Evolutionary conservation across 1,140 invertebrate genomes (phyloP), one percentile per base, ranked within the genome.

Genomic region (Calephelis virginiensis): DNA sequence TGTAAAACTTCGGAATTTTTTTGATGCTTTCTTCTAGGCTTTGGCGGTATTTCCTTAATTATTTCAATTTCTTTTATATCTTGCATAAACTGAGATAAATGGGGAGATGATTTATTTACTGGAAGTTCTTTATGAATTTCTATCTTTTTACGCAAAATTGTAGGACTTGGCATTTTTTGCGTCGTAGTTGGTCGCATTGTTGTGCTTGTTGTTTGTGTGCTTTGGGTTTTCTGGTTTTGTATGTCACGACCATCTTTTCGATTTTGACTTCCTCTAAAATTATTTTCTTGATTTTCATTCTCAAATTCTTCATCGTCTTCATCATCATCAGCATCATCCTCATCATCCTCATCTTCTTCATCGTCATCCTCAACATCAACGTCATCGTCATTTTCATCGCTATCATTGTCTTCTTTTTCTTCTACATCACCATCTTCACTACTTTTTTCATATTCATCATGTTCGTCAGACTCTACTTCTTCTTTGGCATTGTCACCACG

Each of bases 41-140:
- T 65, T 64, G 72, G 67, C 37, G 82, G 80, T 46, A 84, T 77
- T 76, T 91, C 85, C 78, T 91, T 86, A 12, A 90, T 81, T 10
- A 90, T 82, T 81, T 91, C 91, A 49, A 89, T 77, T 80, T 92
- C 87, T 71, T 91, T 81, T 64, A 89, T 85, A 61, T 91, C 86
- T 75, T 91, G 84, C 63, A 83, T 87, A 63, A 82, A 89, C 70
- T 89, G 80, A 7, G 83, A 81, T 37, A 80, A 11, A 68, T 91
- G 78, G 17, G 84, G 86, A 12, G 78, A 77, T 49, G 81, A 77
- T 61, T 73, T 83, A 67, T 86, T 83, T 0, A 78, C 70, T 7
- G 86, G 86, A 40, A 83, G 50, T 73, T 91, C 86, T 74, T 85
- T 85, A 59, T 91, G 86, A 48, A 89, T 85, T 80, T 89, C 86